Percentiles rank a stretch among this genome's conserved stretches.
Evolutionary conservation across 2,113 vertebrate species (phyloP).

Genomic region (Myotis brandtii): DNA sequence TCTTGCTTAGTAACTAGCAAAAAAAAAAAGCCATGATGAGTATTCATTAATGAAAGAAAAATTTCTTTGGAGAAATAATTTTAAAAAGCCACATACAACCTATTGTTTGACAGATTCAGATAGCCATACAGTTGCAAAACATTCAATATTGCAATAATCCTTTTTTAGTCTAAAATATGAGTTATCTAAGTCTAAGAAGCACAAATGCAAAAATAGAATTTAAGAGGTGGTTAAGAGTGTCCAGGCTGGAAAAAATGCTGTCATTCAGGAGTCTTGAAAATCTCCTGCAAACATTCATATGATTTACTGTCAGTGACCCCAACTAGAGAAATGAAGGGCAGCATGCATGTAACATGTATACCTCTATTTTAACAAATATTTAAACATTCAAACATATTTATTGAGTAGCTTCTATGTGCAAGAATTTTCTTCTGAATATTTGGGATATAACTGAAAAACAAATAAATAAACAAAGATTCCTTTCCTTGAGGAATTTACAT

Average conservation of each 20-base stretch:
- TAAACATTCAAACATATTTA: constrained; percentile 18
- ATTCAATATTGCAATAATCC: neutral
- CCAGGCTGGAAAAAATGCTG: neutral
- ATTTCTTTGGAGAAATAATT: neutral
- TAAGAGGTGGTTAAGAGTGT: neutral
- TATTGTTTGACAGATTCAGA: neutral
- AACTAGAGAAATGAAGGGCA: neutral
- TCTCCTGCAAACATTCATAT: neutral
- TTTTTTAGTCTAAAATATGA: neutral
- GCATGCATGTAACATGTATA: too few species aligned
- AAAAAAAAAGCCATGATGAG: neutral
- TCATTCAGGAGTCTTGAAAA: neutral
- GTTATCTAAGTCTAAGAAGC: neutral
- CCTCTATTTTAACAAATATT: neutral
- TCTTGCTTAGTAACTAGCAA: neutral
- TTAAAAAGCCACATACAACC: neutral
- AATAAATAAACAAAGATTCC: neutral
- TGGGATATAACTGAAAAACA: neutral
- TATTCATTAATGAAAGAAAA: constrained; percentile 19
- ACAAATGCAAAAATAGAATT: neutral
- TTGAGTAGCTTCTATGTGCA: neutral
- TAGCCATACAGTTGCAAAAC: neutral
- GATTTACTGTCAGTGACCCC: neutral
- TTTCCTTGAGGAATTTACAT: neutral
- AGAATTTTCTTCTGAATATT: neutral